A percentile compares a stretch with the other conserved stretches of the same genome.
These are phyloP conservation scores for Myotis yumanensis DNA, from an alignment of 2,113 vertebrate genomes.

Conservation along the genomic window DNA sequence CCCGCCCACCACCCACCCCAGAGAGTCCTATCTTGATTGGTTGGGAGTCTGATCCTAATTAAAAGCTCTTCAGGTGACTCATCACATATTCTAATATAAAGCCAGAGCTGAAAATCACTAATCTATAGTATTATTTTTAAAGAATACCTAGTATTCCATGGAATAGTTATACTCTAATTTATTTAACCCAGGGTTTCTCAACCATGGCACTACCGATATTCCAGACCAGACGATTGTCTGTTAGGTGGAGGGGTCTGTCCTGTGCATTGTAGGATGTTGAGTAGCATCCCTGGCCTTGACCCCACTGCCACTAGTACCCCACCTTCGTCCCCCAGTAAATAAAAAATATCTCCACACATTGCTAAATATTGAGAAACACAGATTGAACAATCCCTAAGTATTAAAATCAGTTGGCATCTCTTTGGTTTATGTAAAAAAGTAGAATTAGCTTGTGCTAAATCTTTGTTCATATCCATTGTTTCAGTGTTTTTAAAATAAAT, in stretches of 20 bases:
- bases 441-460: not conserved
- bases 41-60: not conserved
- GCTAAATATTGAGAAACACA: not conserved
- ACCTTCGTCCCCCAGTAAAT: too few relatives aligned
- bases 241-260: not conserved
- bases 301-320: not conserved
- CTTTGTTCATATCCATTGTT: not conserved
- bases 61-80: not conserved
- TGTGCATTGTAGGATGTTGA: not conserved
- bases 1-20: not conserved
- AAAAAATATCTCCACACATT: not conserved
- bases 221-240: not conserved
- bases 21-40: not conserved
- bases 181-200: not conserved
- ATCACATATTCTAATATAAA: not conserved
- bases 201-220: not conserved
- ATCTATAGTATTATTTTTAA: not conserved
- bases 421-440: not conserved
- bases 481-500: not conserved
- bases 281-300: not conserved
- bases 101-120: not conserved
- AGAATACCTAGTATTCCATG: not conserved
- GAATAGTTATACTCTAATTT: not conserved
- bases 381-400: not conserved
- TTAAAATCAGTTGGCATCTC: not conserved